A percentile compares a stretch with the other conserved stretches of the same genome.
Evolutionary conservation across 2,888 invertebrate species (phyloP).

Genomic region (Druceiella hillmani): DNA sequence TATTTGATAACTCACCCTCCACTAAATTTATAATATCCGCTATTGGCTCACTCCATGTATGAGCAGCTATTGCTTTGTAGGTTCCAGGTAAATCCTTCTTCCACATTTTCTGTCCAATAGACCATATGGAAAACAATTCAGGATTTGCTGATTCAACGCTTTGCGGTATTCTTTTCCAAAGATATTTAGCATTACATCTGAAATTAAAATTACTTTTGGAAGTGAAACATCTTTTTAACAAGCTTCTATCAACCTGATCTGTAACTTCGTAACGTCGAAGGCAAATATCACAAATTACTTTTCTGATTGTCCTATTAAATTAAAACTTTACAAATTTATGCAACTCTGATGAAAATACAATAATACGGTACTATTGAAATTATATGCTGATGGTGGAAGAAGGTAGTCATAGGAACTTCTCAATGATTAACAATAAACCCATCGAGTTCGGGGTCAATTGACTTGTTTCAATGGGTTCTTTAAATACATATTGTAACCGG

Average conservation of each 20-base stretch:
- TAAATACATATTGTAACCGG: too few species aligned
- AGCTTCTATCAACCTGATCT: not conserved
- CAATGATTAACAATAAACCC: too few species aligned
- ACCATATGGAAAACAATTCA: slow-evolving; percentile 76
- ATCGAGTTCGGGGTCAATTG: too few species aligned
- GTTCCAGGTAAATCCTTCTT: slow-evolving; percentile 76
- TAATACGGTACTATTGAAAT: too few species aligned
- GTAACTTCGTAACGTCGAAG: not conserved
- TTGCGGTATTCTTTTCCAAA: slow-evolving; percentile 88
- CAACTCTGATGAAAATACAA: too few species aligned
- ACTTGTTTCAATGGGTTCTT: too few species aligned
- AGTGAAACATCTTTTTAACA: slow-evolving; percentile 1
- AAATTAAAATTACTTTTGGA: slow-evolving; percentile 25
- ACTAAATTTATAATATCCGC: slow-evolving; percentile 75
- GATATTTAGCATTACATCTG: slow-evolving; percentile 85
- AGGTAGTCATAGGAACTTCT: too few species aligned
- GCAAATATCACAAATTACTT: not conserved
- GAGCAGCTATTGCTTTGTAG: slow-evolving; percentile 66
- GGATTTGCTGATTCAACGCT: slow-evolving; percentile 63
- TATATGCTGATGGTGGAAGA: too few species aligned
- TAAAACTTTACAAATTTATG: too few species aligned
- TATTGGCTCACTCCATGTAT: slow-evolving; percentile 77
- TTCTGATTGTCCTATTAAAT: too few species aligned
- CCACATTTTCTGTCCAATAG: slow-evolving; percentile 81
- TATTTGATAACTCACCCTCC: slow-evolving; percentile 55